These are phyloP conservation scores for Cephus runcator DNA, from an alignment of 2,888 invertebrate species.

Conservation along the genomic window DNA sequence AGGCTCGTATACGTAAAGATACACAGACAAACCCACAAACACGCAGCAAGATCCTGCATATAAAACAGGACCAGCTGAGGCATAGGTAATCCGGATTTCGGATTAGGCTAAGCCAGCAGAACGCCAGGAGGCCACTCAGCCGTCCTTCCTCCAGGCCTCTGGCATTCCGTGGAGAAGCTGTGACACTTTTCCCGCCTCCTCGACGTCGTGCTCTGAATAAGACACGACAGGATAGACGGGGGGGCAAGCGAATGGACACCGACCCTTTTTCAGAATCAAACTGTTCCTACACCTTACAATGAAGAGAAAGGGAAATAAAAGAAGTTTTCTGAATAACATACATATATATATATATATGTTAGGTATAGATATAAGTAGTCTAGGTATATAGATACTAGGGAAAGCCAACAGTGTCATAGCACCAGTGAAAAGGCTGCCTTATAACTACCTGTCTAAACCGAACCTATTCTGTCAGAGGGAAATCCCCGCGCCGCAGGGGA, in stretches of 20 bases:
- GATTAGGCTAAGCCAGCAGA: conserved; percentile 56
- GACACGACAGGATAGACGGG: conserved; percentile 21
- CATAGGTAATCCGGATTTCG: conserved; percentile 62
- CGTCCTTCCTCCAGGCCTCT: conserved; percentile 12
- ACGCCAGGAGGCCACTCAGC: conserved; percentile 21
- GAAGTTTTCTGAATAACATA: not conserved
- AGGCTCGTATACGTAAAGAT: conserved; percentile 25
- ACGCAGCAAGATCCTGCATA: conserved; percentile 23
- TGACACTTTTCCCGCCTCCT: conserved; percentile 3
- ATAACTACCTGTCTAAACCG: not conserved
- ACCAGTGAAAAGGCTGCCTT: not conserved
- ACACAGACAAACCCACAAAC: not conserved
- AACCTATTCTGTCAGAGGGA: not conserved
- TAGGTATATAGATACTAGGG: not conserved
- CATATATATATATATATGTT: too few relatives aligned
- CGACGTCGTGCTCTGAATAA: not conserved
- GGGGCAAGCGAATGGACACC: not conserved
- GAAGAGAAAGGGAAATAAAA: conserved; percentile 26
- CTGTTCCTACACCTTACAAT: conserved; percentile 2
- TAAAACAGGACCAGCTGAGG: conserved; percentile 53
- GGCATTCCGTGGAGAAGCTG: conserved; percentile 5
- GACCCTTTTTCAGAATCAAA: conserved; percentile 3
- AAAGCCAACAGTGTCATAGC: not conserved
- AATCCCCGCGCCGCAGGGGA: not conserved
- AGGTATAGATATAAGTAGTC: not conserved